Base-by-base conservation (phyloP, 2,113 vertebrate species). In the Felis chaus region DNA sequence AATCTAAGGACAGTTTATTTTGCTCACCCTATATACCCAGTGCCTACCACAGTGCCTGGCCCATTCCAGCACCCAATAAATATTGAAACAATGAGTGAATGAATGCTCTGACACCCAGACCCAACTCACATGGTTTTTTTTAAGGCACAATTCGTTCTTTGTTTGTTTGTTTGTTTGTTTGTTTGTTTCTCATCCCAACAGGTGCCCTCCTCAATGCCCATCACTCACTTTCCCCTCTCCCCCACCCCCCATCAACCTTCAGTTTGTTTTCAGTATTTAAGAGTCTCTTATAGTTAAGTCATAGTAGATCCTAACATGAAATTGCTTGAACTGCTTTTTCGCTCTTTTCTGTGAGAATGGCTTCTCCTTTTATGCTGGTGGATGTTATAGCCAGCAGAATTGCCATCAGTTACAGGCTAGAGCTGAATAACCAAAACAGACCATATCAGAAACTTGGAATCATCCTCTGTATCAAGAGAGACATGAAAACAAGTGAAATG, bases 1-100 rank as follows among this genome's bases (percentile, higher is more conserved):
- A 8, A 71, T 73, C 78, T 94, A 66, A 76, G 29, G 69, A 94
- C 10, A 89, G 41, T 96, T 96, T 89, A 73, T 89, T 94, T 68
- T 73, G 18, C 25, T 94, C n/a, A 80, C 8, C 18, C 61, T 80
- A 8, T 45, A n/a, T n/a, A 33, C 33, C 16, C 53, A 83, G 50
- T 55, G 36, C 41, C 39, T 79, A 65, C 31, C 39, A 57, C 27
- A 95, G 57, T 73, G 29, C 33, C 68, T 93, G 89, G 45, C 21
- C 66, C 76, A 45, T 63, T 76, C 36, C 4, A 86, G 23, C 1
- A 36, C 73, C 39, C 53, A 82, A 25, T 66, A 88, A n/a, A 66
- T 65, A 53, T 19, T 41, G 57, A 68, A 68, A 55, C 53, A 78
- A n/a, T 14, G 4, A 71, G 23, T 3, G 16, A 69, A 93, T 33